phyloP scores from a whole-genome alignment of 2,797 vertebrate species.

The Parambassis ranga region DNA sequence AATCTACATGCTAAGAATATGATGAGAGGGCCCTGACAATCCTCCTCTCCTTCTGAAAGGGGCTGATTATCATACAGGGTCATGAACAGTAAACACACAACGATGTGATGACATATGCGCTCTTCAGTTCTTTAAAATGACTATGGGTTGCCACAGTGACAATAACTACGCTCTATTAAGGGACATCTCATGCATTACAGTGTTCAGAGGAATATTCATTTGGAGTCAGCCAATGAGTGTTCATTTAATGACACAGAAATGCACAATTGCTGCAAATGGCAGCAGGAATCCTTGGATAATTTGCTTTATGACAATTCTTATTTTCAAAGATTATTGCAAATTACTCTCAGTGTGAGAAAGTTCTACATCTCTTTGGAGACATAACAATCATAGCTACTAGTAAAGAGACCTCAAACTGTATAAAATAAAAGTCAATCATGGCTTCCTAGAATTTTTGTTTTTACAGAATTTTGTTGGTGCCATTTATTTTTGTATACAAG shows the following conservation, averaged over 20 bases:
- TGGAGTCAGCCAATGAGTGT: neutral
- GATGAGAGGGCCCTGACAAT: constrained; percentile 33
- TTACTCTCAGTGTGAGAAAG: no score
- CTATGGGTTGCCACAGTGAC: neutral
- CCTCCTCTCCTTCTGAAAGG: constrained; percentile 24
- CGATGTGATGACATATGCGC: constrained; percentile 8
- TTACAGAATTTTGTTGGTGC: no score
- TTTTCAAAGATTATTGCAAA: no score
- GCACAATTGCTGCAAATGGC: neutral
- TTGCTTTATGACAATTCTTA: neutral
- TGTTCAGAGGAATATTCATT: neutral
- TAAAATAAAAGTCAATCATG: no score
- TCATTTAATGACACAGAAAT: neutral
- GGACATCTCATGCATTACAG: constrained; percentile 2
- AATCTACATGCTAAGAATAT: constrained; percentile 56
- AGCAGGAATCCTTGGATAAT: neutral
- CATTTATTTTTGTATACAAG: no score
- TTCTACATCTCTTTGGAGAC: no score
- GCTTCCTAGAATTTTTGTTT: no score
- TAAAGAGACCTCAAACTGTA: no score
- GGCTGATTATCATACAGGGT: constrained; percentile 22
- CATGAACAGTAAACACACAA: constrained; percentile 34
- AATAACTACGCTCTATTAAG: neutral
- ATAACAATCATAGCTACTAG: no score
- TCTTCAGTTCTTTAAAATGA: constrained; percentile 25